phyloP scores from a whole-genome alignment of 2,797 vertebrate genomes.

The Notoglanidium macrostoma region DNA sequence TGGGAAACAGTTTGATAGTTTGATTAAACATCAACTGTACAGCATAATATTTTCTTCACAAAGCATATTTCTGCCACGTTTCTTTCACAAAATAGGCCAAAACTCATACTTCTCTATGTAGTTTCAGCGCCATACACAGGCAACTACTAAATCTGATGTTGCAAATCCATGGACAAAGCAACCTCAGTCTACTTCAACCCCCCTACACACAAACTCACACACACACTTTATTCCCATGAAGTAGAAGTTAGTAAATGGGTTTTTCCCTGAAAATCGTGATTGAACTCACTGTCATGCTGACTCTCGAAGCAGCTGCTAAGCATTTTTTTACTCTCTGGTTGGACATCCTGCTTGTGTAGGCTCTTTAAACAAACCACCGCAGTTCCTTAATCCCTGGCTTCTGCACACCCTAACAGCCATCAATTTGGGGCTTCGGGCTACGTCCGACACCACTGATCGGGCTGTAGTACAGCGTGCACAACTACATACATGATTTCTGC shows the following conservation, averaged over 20 bases:
- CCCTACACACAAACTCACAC: slow-evolving; percentile 27
- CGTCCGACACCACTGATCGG: slow-evolving; percentile 51
- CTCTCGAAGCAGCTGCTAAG: slow-evolving; percentile 48
- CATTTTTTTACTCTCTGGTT: slow-evolving; percentile 51
- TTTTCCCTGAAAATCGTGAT: slow-evolving; percentile 46
- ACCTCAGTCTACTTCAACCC: slow-evolving; percentile 8
- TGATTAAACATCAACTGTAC: neutral
- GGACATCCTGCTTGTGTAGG: slow-evolving; percentile 59
- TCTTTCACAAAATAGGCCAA: slow-evolving; percentile 10
- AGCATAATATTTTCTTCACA: slow-evolving; percentile 11
- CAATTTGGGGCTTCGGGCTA: slow-evolving; percentile 52
- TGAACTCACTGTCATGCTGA: slow-evolving; percentile 42
- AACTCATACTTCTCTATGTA: neutral
- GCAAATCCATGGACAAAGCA: slow-evolving; percentile 22
- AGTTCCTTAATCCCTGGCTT: slow-evolving; percentile 61
- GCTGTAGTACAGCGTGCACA: slow-evolving; percentile 50
- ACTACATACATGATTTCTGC: slow-evolving; percentile 48
- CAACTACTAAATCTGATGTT: neutral
- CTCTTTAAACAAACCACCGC: slow-evolving; percentile 63
- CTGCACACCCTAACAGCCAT: slow-evolving; percentile 61
- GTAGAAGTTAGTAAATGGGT: slow-evolving; percentile 36
- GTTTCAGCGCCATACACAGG: neutral
- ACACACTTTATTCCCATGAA: slow-evolving; percentile 40
- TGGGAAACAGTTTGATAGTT: neutral
- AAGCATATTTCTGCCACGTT: slow-evolving; percentile 8